Conservation (phyloP, 2,797 vertebrate species). For the Trachurus trachurus region DNA sequence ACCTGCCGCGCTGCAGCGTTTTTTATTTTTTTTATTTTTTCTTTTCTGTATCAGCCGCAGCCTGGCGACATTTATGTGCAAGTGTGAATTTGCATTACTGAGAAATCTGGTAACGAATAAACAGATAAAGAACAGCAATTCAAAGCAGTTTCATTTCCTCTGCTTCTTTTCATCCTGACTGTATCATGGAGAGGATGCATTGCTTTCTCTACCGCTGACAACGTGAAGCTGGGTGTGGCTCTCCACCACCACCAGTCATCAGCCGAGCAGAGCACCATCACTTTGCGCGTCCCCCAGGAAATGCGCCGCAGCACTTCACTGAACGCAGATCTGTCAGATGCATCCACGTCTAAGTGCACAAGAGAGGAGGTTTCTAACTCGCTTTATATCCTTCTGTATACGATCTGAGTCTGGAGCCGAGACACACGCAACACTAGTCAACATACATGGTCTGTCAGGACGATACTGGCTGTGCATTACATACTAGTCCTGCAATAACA, state of each 20-base stretch:
- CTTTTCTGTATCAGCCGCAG: not conserved
- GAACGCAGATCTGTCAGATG: conserved; percentile 6
- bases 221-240: conserved; percentile 55
- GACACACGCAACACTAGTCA: not conserved
- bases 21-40: too few species aligned
- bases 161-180: conserved; percentile 2
- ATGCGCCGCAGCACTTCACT: not conserved
- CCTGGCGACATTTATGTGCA: not conserved
- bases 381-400: not conserved
- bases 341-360: not conserved
- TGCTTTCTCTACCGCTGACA: conserved; percentile 5
- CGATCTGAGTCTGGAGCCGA: not conserved
- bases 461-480: not conserved
- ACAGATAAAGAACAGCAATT: not conserved
- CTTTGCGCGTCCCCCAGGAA: conserved; percentile 12
- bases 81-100: not conserved
- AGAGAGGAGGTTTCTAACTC: not conserved
- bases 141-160: conserved; percentile 50
- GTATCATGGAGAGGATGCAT: conserved; percentile 31
- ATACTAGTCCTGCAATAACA: not conserved
- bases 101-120: not conserved
- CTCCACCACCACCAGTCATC: conserved; percentile 45
- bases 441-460: not conserved
- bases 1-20: not conserved
- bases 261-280: conserved; percentile 26